Conservation (phyloP, 1,140 invertebrate genomes). For the Drosophila pandora region DNA sequence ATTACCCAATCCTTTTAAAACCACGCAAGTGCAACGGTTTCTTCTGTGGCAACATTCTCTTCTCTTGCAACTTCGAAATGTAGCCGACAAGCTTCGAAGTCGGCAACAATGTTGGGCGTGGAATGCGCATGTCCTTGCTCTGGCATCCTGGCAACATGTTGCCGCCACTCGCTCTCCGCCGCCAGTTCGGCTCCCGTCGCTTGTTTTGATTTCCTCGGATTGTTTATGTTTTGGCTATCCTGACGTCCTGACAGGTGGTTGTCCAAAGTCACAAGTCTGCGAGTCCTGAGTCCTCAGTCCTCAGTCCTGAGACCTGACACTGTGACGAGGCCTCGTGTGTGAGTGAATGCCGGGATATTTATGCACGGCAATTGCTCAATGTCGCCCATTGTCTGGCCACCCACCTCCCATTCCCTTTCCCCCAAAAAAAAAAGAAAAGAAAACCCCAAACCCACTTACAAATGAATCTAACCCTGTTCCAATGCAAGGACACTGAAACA, state of each 20-base stretch:
- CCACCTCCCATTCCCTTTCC: constrained; percentile 4
- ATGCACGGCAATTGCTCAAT: constrained; percentile 76
- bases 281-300: background rate
- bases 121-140: constrained; percentile 30
- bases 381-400: constrained; percentile 53
- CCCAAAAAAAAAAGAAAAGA: constrained; percentile 9
- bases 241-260: constrained; percentile 62
- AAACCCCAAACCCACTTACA: constrained; percentile 9
- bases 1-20: background rate
- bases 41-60: background rate
- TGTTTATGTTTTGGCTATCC: constrained; percentile 67
- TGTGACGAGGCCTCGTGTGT: background rate
- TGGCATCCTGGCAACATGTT: constrained; percentile 41
- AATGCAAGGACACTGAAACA: background rate
- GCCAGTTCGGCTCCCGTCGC: background rate
- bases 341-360: constrained; percentile 56
- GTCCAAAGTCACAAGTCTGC: background rate
- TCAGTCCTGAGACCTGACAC: background rate
- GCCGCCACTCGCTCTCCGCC: constrained; percentile 8
- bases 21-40: constrained; percentile 51
- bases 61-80: constrained; percentile 35
- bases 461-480: constrained; percentile 19
- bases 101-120: constrained; percentile 31
- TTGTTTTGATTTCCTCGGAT: constrained; percentile 68
- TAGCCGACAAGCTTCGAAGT: constrained; percentile 30